phyloP scores from a whole-genome alignment of 2,113 vertebrate species.

The Phalacrocorax carbo region DNA sequence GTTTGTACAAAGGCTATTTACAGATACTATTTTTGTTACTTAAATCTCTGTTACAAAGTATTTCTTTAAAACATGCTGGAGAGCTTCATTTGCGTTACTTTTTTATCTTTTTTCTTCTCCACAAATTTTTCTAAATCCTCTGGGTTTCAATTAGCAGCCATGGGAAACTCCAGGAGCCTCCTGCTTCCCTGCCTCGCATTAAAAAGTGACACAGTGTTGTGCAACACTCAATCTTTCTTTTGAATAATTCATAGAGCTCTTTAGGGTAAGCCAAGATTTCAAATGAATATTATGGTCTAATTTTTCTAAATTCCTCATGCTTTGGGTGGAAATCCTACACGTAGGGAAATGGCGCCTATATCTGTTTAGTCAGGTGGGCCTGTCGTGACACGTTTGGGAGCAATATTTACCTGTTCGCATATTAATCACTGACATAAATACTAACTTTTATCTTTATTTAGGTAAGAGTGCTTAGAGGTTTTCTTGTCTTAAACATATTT shows the following conservation, averaged over 20 bases:
- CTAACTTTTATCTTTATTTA: not conserved
- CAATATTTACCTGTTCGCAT: not conserved
- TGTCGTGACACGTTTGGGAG: not conserved
- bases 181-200: not conserved
- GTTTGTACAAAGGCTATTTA: not conserved
- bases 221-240: not conserved
- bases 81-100: not conserved
- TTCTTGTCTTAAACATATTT: not conserved
- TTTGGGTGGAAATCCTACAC: not conserved
- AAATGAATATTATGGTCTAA: not conserved
- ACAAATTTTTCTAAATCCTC: not conserved
- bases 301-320: not conserved
- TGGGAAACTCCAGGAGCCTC: not conserved
- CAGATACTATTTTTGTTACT: not conserved
- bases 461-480: not conserved
- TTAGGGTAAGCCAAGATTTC: not conserved
- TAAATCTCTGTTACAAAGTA: not conserved
- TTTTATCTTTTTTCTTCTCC: slow-evolving; percentile 41
- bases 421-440: not conserved
- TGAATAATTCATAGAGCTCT: not conserved
- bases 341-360: not conserved
- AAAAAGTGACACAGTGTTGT: not conserved
- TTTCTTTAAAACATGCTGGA: not conserved
- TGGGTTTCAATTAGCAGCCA: slow-evolving; percentile 55
- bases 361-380: not conserved